Evolutionary conservation across 1,140 invertebrate genomes (phyloP), one percentile per base, ranked within the genome.

Genomic region (Pseudomyrmex sp.): DNA sequence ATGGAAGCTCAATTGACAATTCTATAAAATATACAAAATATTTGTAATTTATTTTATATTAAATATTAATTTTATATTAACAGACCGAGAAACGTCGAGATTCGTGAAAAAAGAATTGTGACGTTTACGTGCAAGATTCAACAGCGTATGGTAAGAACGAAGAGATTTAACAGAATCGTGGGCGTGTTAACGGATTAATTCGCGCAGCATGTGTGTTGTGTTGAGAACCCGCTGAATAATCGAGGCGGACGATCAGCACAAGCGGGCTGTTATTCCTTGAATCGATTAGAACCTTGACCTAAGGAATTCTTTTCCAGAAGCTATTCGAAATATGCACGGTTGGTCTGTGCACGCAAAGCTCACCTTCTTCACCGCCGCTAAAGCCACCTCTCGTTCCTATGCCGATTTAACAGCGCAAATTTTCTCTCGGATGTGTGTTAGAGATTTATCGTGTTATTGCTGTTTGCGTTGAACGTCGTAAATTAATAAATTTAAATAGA

Each of bases 211-310:
- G 63, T 79, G 0, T 18, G 35, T 70, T 70, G 52, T 56, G 50
- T 58, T 56, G 26, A 23, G 58, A 74, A 54, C 2, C 2, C 23
- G 9, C 18, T 61, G 18, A 61, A 56, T 65, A 66, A 77, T 69
- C 54, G 48, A 77, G 82, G 48, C 52, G 20, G 15, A 58, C 46
- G 44, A 70, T 83, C 68, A 48, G 56, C 74, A 62, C 50, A 13
- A 7, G 35, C 18, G 10, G 46, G 80, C 18, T 70, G 5, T 75
- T n/a, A n/a, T n/a, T 86, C 75, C 20, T 48, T 50, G 56, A 72
- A 73, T 77, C 48, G 59, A 61, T 74, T 58, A 61, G 44, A 3
- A 35, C 48, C 48, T 63, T 58, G 82, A 83, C 65, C 50, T 54
- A 56, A 82, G 56, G 26, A 68, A 82, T 62, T 50, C 15, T 48